phyloP scores from a whole-genome alignment of 2,113 vertebrate genomes.

The Hymenochirus boettgeri region DNA sequence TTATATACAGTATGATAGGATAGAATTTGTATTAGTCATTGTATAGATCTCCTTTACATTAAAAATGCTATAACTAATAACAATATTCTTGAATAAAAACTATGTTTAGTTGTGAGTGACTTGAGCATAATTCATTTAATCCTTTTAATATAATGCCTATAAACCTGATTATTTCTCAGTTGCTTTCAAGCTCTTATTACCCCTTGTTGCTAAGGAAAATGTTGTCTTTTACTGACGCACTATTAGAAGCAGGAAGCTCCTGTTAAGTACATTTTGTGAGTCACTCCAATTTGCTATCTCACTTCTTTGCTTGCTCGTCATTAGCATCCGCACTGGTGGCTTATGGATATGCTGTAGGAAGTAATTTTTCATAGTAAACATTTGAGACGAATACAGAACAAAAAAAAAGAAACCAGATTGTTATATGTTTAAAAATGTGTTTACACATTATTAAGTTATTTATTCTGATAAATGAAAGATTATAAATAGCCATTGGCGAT shows the following conservation, averaged over 20 bases:
- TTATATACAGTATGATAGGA: too few species aligned
- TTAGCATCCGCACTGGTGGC: conserved; percentile 57
- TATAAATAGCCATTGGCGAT: too few species aligned
- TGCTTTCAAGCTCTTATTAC: conserved; percentile 48
- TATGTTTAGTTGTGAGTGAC: conserved; percentile 35
- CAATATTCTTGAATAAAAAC: too few species aligned
- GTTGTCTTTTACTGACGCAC: conserved; percentile 59
- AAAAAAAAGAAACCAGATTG: too few species aligned
- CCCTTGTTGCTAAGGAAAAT: conserved; percentile 54
- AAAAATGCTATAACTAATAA: too few species aligned
- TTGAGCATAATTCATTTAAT: conserved; percentile 45
- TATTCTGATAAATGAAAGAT: too few species aligned
- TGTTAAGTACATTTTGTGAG: conserved; percentile 62
- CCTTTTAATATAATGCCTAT: conserved; percentile 44
- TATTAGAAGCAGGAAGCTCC: conserved; percentile 55
- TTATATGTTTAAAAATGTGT: too few species aligned
- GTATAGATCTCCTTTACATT: too few species aligned
- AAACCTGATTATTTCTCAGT: conserved; percentile 41
- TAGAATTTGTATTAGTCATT: too few species aligned
- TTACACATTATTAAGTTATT: too few species aligned
- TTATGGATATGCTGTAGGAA: conserved; percentile 67
- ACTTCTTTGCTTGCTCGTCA: conserved; percentile 55
- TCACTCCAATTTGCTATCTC: conserved; percentile 63
- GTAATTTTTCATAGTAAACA: conserved; percentile 64
- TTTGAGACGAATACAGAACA: too few species aligned